A percentile compares a stretch with the other conserved stretches of the same genome.
Conservation (phyloP, 2,888 invertebrate genomes). For the Nowickia ferox region DNA sequence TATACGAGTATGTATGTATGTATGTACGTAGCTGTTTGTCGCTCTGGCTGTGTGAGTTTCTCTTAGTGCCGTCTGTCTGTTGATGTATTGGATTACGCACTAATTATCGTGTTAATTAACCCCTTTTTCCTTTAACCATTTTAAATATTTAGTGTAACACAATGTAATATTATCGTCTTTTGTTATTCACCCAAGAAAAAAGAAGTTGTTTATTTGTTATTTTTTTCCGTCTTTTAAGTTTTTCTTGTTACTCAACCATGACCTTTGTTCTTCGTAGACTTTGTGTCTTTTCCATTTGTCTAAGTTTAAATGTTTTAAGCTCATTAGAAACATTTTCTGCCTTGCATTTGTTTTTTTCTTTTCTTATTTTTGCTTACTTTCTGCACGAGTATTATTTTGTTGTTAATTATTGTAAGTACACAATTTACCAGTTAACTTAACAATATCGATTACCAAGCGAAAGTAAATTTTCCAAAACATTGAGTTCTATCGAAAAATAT, state of each 20-base stretch:
- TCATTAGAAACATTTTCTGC: conserved; percentile 75
- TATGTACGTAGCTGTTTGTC: conserved; percentile 11
- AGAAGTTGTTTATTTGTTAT: conserved; percentile 54
- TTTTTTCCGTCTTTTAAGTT: conserved; percentile 47
- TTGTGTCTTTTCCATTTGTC: conserved; percentile 63
- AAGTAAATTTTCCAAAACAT: conserved; percentile 70
- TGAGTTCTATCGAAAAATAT: conserved; percentile 57
- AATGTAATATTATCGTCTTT: conserved; percentile 66
- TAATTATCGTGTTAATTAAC: conserved; percentile 82
- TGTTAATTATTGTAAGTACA: conserved; percentile 69
- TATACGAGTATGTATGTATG: background rate
- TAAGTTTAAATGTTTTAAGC: conserved; percentile 76
- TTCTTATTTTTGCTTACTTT: background rate
- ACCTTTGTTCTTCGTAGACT: conserved; percentile 66
- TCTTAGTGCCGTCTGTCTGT: conserved; percentile 69
- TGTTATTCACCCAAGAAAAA: conserved; percentile 54
- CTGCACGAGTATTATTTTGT: conserved; percentile 21
- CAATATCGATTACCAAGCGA: conserved; percentile 67
- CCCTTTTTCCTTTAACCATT: conserved; percentile 75
- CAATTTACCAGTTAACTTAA: conserved; percentile 69
- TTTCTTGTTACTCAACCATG: conserved; percentile 69
- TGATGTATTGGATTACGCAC: conserved; percentile 82
- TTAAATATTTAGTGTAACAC: conserved; percentile 51
- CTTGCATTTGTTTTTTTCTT: conserved; percentile 4
- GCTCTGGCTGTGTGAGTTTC: background rate